Evolutionary conservation across 2,888 invertebrate species (phyloP).

Genomic region (Nemotelus nigrinus): DNA sequence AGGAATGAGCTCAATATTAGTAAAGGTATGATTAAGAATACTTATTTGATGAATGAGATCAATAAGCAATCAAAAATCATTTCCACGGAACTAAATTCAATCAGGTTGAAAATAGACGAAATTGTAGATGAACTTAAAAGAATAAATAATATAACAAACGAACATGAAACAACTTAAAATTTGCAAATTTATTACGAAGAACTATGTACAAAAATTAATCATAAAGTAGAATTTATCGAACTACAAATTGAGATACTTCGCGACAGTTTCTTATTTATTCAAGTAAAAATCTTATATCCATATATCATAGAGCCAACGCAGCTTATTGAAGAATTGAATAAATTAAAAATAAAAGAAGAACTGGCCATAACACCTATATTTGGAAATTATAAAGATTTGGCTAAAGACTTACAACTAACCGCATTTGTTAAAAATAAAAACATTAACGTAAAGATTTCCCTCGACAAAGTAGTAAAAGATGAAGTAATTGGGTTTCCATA

Average conservation of each 20-base stretch:
- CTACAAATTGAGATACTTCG: background rate
- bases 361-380: background rate
- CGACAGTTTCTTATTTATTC: background rate
- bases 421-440: slow-evolving; percentile 14
- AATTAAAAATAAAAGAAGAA: background rate
- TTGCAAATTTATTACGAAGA: slow-evolving; percentile 14
- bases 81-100: background rate
- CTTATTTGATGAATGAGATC: too few species aligned
- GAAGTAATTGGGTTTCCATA: background rate
- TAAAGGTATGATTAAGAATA: background rate
- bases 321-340: background rate
- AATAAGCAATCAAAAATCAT: too few species aligned
- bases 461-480: background rate
- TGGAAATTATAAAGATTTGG: background rate
- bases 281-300: background rate
- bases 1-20: background rate
- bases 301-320: background rate
- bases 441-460: background rate
- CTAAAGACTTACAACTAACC: background rate
- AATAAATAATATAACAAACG: background rate
- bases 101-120: background rate
- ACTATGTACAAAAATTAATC: background rate
- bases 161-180: background rate
- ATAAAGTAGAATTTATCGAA: too few species aligned
- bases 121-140: background rate